Percentiles rank a stretch among this genome's conserved stretches.
Evolutionary conservation across 2,113 vertebrate species (phyloP).

Genomic region (Cettia cetti): DNA sequence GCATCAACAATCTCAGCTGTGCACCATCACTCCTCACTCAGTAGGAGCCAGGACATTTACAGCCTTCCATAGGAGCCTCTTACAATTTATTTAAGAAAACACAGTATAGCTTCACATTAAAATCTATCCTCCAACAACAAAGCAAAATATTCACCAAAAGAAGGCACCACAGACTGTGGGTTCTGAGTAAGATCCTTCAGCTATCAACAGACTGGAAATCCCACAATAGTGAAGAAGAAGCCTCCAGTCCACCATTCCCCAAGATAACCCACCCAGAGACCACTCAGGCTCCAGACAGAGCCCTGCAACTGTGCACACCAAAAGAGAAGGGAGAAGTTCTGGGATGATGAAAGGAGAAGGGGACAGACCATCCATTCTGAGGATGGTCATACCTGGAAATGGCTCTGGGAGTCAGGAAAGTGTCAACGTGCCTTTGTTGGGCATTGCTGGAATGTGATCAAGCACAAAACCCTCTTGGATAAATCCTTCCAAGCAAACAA

Average conservation of each 20-base stretch:
- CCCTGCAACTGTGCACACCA: fast-evolving
- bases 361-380: neutral
- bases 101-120: neutral
- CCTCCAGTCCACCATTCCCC: neutral
- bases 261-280: neutral
- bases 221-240: fast-evolving
- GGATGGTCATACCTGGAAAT: fast-evolving
- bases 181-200: neutral
- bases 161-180: neutral
- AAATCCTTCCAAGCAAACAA: neutral
- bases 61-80: neutral
- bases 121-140: neutral
- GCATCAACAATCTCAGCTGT: neutral
- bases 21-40: neutral
- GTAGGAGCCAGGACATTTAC: neutral
- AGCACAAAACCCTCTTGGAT: neutral
- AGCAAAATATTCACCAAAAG: neutral
- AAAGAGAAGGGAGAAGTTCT: neutral
- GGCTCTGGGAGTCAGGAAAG: fast-evolving
- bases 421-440: neutral
- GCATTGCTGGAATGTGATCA: neutral
- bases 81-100: neutral
- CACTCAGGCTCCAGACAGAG: neutral
- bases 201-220: neutral
- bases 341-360: neutral